Evolutionary conservation across 2,888 invertebrate genomes (phyloP), one percentile per base, ranked within the genome.

Genomic region (Loripinus fragilis): DNA sequence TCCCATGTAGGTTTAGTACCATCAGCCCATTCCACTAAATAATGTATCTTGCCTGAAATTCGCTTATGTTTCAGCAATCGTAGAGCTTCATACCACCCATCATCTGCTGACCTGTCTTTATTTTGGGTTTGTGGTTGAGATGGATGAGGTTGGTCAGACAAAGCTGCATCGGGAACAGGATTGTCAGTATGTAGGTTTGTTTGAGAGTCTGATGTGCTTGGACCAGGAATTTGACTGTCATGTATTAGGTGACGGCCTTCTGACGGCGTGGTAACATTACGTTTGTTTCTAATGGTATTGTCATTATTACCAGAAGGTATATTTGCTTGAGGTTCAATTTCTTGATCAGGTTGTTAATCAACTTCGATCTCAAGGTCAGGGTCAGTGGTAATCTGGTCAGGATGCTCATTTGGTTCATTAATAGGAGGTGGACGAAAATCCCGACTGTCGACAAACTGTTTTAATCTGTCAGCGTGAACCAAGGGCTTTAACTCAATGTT

Each of bases 1-100:
- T 50, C 50, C 50, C 50, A 50, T 50, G 50, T n/a, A 5, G 50
- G 50, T 50, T 50, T 50, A 15, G 50, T 15, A 50, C 50, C 50
- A 20, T 50, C 50, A 15, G 50, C 23, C 50, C 50, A 50, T 23
- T 50, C 50, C 5, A 50, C 20, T 23, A 12, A 23, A 23, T 50
- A 50, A 23, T 50, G 50, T 23, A 20, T 50, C n/a, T 50, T 50
- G 8, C 50, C 50, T 7, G n/a, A n/a, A 5, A 50, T 20, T 10
- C 50, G 50, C 23, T 50, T 50, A 50, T 50, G 50, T 23, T 50
- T 50, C 20, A 50, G n/a, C n/a, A 50, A 15, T 7, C 20, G 8
- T 7, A n/a, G 7, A n/a, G 50, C 50, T n/a, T 50, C 50, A 23
- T n/a, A 50, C 50, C 50, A 7, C 23, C n/a, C 50, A 15, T 50